Percentiles rank a stretch among this genome's conserved stretches.
Evolutionary conservation across 2,113 vertebrate genomes (phyloP).

Genomic region (Ceyx cyanopectus): DNA sequence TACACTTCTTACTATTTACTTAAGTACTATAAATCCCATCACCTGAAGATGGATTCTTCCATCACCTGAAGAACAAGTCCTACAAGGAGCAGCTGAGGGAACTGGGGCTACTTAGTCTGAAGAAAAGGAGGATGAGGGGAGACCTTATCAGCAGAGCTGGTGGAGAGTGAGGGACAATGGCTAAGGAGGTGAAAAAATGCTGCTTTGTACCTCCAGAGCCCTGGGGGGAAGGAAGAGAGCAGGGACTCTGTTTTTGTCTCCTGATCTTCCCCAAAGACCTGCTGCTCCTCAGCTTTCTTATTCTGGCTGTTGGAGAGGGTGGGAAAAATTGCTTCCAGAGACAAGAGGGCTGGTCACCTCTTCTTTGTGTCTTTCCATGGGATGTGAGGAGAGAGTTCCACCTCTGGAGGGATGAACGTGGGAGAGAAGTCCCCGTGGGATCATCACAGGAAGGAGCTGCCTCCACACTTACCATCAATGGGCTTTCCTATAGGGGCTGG

Average conservation of each 20-base stretch:
- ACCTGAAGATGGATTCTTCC: background rate
- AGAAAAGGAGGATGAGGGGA: no score
- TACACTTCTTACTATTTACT: background rate
- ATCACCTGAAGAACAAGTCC: background rate
- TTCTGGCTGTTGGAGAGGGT: background rate
- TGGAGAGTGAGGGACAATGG: background rate
- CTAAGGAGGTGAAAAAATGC: background rate
- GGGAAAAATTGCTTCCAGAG: background rate
- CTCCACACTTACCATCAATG: background rate
- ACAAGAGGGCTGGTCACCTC: background rate
- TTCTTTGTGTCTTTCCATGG: background rate
- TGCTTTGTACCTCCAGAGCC: background rate
- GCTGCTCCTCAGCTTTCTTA: background rate
- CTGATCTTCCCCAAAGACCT: background rate
- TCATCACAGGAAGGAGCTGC: background rate
- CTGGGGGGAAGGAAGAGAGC: background rate
- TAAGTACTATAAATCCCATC: background rate
- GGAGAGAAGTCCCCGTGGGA: background rate
- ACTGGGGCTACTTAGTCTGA: no score
- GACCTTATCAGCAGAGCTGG: background rate
- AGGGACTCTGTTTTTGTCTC: background rate
- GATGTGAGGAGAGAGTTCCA: background rate
- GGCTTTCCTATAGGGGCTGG: background rate
- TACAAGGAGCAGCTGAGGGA: no score
- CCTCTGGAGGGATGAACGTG: background rate